These are phyloP conservation scores for Lottia scabra DNA, from an alignment of 2,888 invertebrate genomes.

Conservation along the genomic window DNA sequence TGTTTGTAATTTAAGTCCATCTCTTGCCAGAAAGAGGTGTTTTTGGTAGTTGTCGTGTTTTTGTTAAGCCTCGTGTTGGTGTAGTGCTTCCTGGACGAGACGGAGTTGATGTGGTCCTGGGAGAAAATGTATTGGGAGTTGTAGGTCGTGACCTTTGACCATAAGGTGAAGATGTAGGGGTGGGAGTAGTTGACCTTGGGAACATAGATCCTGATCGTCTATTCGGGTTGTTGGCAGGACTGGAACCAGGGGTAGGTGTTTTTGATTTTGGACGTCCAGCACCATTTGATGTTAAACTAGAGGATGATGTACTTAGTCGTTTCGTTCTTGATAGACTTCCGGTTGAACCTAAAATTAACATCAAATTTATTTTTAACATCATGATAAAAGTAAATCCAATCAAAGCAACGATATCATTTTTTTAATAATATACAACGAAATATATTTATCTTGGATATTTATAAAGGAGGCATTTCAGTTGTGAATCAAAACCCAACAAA, in stretches of 20 bases:
- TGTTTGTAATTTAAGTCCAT: neutral
- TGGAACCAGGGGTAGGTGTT: slow-evolving; percentile 27
- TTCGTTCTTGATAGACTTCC: slow-evolving; percentile 54
- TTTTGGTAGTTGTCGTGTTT: neutral
- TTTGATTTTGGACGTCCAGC: slow-evolving; percentile 38
- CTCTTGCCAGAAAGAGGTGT: neutral
- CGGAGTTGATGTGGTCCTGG: slow-evolving; percentile 39
- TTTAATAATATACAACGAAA: neutral
- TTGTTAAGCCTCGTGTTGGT: slow-evolving; percentile 21
- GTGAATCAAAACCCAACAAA: no score
- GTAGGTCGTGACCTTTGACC: slow-evolving; percentile 45
- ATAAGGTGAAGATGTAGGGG: slow-evolving; percentile 40
- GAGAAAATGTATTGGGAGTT: slow-evolving; percentile 42
- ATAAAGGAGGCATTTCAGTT: no score
- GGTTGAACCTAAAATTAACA: slow-evolving; percentile 48
- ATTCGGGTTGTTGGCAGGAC: slow-evolving; percentile 34
- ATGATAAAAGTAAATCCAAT: no score
- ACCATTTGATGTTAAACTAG: slow-evolving; percentile 46
- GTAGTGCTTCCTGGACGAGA: slow-evolving; percentile 36
- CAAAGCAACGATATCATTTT: neutral
- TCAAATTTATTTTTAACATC: neutral
- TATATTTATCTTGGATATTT: no score
- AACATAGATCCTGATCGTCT: slow-evolving; percentile 39
- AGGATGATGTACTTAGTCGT: slow-evolving; percentile 55
- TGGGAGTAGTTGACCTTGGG: slow-evolving; percentile 52